Conservation (phyloP, 2,113 vertebrate species). For the Poeciliopsis turrubarensis region DNA sequence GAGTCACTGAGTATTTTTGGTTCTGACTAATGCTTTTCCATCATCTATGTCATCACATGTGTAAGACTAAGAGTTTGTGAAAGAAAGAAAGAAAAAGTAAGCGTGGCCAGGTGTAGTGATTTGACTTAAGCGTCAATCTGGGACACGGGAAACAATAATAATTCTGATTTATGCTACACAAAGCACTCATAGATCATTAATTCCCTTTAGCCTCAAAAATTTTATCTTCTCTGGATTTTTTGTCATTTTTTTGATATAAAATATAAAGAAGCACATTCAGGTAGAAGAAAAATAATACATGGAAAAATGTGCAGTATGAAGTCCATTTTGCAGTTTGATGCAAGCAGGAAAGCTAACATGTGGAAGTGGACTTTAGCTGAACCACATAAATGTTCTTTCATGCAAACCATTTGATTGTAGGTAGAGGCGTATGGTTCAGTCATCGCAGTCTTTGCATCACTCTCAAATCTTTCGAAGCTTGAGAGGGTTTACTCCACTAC, state of each 20-base stretch:
- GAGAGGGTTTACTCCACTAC: no score
- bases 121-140: not conserved
- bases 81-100: slow-evolving; percentile 33
- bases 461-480: not conserved
- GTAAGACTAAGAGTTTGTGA: slow-evolving; percentile 4
- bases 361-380: not conserved
- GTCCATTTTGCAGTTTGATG: not conserved
- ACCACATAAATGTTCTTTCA: not conserved
- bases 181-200: not conserved
- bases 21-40: slow-evolving; percentile 88
- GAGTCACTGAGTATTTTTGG: slow-evolving; percentile 70
- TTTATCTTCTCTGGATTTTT: not conserved
- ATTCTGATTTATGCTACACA: not conserved
- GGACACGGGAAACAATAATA: not conserved
- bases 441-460: not conserved
- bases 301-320: not conserved
- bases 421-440: not conserved
- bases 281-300: not conserved
- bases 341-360: no score
- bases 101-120: not conserved
- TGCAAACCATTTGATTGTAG: not conserved
- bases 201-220: not conserved
- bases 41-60: slow-evolving; percentile 79
- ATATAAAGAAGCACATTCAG: not conserved
- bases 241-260: not conserved